phyloP scores from a whole-genome alignment of 2,888 invertebrate species.

The Rhaphigaster nebulosa region DNA sequence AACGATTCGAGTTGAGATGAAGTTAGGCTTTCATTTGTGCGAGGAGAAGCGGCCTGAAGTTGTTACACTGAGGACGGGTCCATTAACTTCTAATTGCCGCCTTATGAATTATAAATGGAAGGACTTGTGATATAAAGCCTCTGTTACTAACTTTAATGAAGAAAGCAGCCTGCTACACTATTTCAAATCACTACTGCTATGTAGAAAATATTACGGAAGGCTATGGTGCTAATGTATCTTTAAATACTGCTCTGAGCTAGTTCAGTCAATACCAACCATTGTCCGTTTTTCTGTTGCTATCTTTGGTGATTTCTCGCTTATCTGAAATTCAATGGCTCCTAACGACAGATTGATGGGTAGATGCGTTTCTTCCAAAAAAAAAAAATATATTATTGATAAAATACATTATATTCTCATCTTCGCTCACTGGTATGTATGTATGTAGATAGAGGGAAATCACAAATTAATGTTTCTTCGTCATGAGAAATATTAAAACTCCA shows the following conservation, averaged over 20 bases:
- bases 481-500: no score
- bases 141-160: background rate
- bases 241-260: background rate
- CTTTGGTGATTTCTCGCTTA: background rate
- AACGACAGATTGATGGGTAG: background rate
- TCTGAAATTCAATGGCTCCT: background rate
- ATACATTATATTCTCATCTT: no score
- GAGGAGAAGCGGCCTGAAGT: background rate
- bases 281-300: background rate
- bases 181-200: background rate
- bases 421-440: no score
- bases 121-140: background rate
- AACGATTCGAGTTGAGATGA: background rate
- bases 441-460: no score
- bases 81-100: constrained; percentile 1
- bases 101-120: constrained; percentile 9
- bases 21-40: background rate
- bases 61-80: background rate
- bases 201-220: background rate
- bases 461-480: no score
- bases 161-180: background rate
- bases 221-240: background rate
- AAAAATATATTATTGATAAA: background rate
- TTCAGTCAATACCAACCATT: background rate
- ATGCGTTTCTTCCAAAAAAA: background rate